These are phyloP conservation scores for Spialia ferax DNA, from an alignment of 2,888 invertebrate species.

Conservation along the genomic window DNA sequence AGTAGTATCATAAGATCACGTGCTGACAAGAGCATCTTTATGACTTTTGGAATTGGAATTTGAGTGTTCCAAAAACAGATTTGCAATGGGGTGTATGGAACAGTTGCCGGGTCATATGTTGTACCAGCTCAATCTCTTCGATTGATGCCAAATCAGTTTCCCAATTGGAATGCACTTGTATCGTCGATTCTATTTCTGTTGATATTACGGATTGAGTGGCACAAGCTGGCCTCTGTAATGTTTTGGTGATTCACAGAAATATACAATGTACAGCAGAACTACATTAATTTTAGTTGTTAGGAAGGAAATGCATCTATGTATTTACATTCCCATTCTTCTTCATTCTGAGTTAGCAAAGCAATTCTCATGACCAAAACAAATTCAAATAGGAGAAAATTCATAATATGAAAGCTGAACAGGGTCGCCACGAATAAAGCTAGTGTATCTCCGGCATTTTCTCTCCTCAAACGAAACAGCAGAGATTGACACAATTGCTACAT, in stretches of 20 bases:
- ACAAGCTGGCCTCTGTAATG: neutral
- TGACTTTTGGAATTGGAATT: neutral
- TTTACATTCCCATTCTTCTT: no score
- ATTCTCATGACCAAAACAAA: no score
- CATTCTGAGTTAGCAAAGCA: no score
- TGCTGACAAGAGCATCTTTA: neutral
- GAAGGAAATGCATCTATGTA: no score
- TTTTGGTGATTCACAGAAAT: neutral
- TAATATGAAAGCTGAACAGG: no score
- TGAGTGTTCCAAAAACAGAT: neutral
- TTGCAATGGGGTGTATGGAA: neutral
- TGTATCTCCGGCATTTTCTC: no score
- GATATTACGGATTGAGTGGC: neutral
- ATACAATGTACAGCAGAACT: no score
- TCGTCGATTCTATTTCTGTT: neutral
- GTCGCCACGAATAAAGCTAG: no score
- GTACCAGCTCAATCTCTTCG: constrained; percentile 4
- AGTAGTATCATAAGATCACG: neutral
- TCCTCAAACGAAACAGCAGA: no score
- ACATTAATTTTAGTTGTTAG: no score
- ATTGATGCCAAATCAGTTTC: constrained; percentile 29
- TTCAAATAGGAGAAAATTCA: no score
- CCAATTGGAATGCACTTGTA: constrained; percentile 15
- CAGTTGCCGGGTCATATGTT: neutral
- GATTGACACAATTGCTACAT: no score